Percentiles rank a stretch among this genome's conserved stretches.
These are phyloP conservation scores for Panthera tigris DNA, from an alignment of 2,113 vertebrate genomes.

Conservation along the genomic window DNA sequence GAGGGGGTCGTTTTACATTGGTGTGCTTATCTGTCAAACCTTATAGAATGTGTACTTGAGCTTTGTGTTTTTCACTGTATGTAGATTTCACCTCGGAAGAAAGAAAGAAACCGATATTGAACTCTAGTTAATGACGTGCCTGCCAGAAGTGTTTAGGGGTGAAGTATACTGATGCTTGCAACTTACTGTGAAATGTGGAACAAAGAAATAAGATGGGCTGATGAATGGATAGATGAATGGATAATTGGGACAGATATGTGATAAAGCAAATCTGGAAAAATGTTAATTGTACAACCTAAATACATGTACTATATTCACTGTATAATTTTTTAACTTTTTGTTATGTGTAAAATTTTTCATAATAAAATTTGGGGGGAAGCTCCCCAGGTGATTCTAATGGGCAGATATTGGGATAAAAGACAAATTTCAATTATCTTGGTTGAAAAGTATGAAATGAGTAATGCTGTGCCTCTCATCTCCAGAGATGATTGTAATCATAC, in stretches of 20 bases:
- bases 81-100: not conserved
- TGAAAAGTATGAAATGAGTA: constrained; percentile 14
- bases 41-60: not conserved
- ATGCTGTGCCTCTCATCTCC: not conserved
- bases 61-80: not conserved
- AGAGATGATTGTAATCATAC: not conserved
- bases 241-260: not conserved
- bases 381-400: not conserved
- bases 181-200: constrained; percentile 15
- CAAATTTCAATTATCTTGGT: not conserved
- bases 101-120: not conserved
- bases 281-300: not conserved
- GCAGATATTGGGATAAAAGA: not conserved
- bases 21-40: not conserved
- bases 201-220: not conserved
- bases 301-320: not conserved
- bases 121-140: not conserved
- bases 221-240: not conserved
- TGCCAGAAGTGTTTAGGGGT: not conserved
- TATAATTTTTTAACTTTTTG: not conserved
- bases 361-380: not conserved
- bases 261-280: not conserved
- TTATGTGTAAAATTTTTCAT: not conserved
- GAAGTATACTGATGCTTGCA: not conserved
- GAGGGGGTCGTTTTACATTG: not conserved